Evolutionary conservation across 2,888 invertebrate genomes (phyloP).

Genomic region (Leptinotarsa rubiginosa): DNA sequence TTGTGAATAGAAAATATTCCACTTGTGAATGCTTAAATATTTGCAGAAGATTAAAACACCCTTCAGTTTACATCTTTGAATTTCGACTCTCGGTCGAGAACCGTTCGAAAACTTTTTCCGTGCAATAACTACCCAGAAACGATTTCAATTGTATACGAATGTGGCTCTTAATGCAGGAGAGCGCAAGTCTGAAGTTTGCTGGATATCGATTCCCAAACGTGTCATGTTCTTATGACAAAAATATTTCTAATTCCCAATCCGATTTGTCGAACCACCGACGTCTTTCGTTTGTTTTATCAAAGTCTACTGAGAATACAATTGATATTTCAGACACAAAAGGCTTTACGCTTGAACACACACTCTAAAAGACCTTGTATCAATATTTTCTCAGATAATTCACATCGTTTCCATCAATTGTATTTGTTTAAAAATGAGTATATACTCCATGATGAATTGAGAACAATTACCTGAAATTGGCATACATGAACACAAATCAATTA

Average conservation of each 20-base stretch:
- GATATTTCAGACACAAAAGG: slow-evolving; percentile 54
- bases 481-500: not conserved
- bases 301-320: slow-evolving; percentile 54
- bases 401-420: slow-evolving; percentile 48
- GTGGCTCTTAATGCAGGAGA: not conserved
- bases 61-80: slow-evolving; percentile 53
- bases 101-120: slow-evolving; percentile 37
- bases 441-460: slow-evolving; percentile 1
- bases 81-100: slow-evolving; percentile 38
- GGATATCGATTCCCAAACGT: not conserved
- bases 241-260: slow-evolving; percentile 57
- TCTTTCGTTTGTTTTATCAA: slow-evolving; percentile 59
- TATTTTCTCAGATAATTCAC: slow-evolving; percentile 51
- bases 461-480: not conserved
- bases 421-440: slow-evolving; percentile 36
- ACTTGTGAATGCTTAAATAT: slow-evolving; percentile 52
- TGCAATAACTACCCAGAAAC: not conserved
- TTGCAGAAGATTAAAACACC: slow-evolving; percentile 53
- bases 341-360: slow-evolving; percentile 50
- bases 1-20: slow-evolving; percentile 48
- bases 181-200: slow-evolving; percentile 14
- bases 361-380: slow-evolving; percentile 53
- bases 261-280: slow-evolving; percentile 59
- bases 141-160: not conserved
- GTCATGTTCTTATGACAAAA: slow-evolving; percentile 32